phyloP scores from a whole-genome alignment of 2,797 vertebrate species.

The Sebastes itinus region DNA sequence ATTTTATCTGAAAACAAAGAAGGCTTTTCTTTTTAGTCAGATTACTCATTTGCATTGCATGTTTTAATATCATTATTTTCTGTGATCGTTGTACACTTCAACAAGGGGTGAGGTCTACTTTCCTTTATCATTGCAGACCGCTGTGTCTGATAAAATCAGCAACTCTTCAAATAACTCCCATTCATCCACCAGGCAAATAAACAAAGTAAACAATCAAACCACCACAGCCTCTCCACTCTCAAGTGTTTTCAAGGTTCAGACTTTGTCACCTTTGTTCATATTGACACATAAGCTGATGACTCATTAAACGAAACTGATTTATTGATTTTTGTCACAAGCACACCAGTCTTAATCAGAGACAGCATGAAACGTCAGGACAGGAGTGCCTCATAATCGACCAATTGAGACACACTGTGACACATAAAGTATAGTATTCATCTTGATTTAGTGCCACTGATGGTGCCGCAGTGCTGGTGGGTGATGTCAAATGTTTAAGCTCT shows the following conservation, averaged over 20 bases:
- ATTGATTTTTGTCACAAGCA: conserved; percentile 23
- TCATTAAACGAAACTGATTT: conserved; percentile 14
- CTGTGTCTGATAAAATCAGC: neutral
- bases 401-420: neutral
- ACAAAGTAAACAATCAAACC: neutral
- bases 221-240: neutral
- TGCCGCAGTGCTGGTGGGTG: neutral
- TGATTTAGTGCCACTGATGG: neutral
- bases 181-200: neutral
- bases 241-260: conserved; percentile 6
- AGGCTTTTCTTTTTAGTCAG: neutral
- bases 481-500: neutral
- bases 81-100: neutral
- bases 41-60: neutral
- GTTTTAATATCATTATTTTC: neutral
- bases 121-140: neutral
- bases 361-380: neutral
- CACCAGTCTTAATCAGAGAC: conserved; percentile 16
- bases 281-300: conserved; percentile 8
- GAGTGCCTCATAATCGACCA: neutral
- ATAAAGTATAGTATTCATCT: neutral
- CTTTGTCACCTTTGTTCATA: conserved; percentile 1
- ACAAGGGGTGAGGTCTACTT: neutral
- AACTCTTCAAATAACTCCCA: neutral
- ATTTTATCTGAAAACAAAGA: neutral